phyloP scores from a whole-genome alignment of 2,797 vertebrate species.

The Pipistrellus nathusii region DNA sequence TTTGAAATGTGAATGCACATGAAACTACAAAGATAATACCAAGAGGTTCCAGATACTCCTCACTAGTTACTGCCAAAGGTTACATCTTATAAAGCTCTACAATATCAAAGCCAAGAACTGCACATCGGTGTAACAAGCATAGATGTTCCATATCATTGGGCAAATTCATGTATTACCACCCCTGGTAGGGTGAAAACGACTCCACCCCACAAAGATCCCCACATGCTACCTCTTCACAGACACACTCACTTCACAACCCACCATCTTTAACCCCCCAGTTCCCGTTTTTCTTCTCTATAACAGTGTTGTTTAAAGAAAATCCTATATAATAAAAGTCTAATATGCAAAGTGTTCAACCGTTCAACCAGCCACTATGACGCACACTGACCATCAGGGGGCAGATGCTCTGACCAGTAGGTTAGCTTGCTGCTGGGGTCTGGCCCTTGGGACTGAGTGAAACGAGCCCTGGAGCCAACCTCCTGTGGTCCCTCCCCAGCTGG shows the following conservation, averaged over 20 bases:
- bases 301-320: not conserved
- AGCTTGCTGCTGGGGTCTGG: too few relatives aligned
- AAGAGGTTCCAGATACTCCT: not conserved
- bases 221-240: not conserved
- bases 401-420: too few relatives aligned
- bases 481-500: too few relatives aligned
- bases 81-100: not conserved
- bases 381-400: too few relatives aligned
- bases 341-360: too few relatives aligned
- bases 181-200: too few relatives aligned
- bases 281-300: not conserved
- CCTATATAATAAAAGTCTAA: too few relatives aligned
- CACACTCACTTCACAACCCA: not conserved
- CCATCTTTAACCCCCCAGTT: not conserved
- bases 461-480: too few relatives aligned
- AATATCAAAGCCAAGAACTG: not conserved
- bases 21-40: not conserved
- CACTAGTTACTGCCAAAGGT: not conserved
- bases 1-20: not conserved
- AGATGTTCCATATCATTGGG: rapidly evolving
- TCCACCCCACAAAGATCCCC: not conserved
- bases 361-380: too few relatives aligned
- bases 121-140: not conserved
- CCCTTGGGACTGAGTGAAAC: too few relatives aligned
- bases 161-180: not conserved